Evolutionary conservation across 1,140 invertebrate species (phyloP).

Genomic region (Trichonephila clavipes): DNA sequence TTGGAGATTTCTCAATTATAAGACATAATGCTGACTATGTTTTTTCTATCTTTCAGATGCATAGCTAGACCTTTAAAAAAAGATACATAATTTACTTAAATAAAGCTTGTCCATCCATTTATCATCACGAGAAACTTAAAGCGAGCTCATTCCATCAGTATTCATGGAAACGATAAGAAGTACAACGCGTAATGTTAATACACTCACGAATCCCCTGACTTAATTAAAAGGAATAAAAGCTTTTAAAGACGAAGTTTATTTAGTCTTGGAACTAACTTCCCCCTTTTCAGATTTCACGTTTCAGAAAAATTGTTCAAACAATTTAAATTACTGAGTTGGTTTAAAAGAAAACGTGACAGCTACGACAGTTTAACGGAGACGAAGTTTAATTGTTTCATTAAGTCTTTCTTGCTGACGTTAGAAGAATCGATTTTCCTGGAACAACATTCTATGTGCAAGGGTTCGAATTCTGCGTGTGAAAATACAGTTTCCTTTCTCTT

Average conservation of each 20-base stretch:
- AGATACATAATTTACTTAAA: not conserved
- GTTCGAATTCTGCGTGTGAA: not conserved
- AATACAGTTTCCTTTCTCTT: slow-evolving; percentile 15
- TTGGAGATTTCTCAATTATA: no score
- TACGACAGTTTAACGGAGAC: slow-evolving; percentile 24
- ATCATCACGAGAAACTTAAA: not conserved
- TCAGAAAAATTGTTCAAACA: slow-evolving; percentile 25
- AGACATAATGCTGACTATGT: no score
- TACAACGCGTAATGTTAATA: not conserved
- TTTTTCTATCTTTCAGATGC: no score
- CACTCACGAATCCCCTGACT: not conserved
- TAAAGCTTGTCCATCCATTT: not conserved
- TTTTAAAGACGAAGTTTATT: slow-evolving; percentile 18
- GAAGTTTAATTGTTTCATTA: slow-evolving; percentile 41
- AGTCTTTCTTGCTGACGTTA: slow-evolving; percentile 25
- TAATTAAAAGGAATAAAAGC: slow-evolving; percentile 28
- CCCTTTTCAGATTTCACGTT: slow-evolving; percentile 14
- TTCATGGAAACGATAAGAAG: not conserved
- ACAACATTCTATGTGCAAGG: not conserved
- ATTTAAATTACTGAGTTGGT: not conserved
- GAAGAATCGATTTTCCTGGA: slow-evolving; percentile 6
- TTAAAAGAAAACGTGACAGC: slow-evolving; percentile 27
- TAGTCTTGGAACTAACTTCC: not conserved
- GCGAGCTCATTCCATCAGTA: not conserved
- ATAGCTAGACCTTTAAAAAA: not conserved